Base-by-base conservation (phyloP, 2,888 invertebrate species). In the Mimas tiliae region DNA sequence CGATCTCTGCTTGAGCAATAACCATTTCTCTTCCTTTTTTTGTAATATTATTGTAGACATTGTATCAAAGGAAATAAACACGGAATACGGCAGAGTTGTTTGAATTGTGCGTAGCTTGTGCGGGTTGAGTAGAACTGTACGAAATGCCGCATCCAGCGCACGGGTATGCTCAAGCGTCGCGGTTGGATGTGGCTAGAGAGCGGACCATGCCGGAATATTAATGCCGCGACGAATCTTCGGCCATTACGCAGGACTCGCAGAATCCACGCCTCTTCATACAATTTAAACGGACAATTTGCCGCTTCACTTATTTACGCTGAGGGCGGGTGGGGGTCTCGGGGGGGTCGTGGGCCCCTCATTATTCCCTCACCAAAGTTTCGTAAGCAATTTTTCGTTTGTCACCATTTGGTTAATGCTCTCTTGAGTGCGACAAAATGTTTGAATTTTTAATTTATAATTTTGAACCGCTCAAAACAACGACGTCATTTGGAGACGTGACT, bases 211-310 rank as follows among this genome's bases (percentile, higher is more conserved):
- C 72, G 62, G 76, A 77, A 81, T 79, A 69, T 74, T 76, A 80
- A 79, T 77, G 72, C 66, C 65, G 67, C 50, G 50, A 65, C 67
- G 72, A 69, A 68, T 72, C 73, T 74, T 73, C 69, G 65, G 72
- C 72, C 76, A 74, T 76, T 77, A 79, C 73, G 76, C 73, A 74
- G 71, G 76, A 79, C 71, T 72, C 72, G 67, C 64, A 52, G 45
- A 64, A 78, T 75, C 80, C 75, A 69, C 74, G 74, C 78, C 79
- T 79, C 78, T 79, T 76, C 80, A 79, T 83, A 77, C 76, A 76
- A 80, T 82, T 80, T 81, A 81, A 81, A 81, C 79, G 80, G 78
- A 80, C 83, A 86, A 85, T 87, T 88, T 84, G 79, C 82, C 80
- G 83, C 77, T 80, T 78, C 79, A 79, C 79, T 81, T 79, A 77